Base-by-base conservation (phyloP, 2,888 invertebrate species). In the Barypeithes pellucidus region DNA sequence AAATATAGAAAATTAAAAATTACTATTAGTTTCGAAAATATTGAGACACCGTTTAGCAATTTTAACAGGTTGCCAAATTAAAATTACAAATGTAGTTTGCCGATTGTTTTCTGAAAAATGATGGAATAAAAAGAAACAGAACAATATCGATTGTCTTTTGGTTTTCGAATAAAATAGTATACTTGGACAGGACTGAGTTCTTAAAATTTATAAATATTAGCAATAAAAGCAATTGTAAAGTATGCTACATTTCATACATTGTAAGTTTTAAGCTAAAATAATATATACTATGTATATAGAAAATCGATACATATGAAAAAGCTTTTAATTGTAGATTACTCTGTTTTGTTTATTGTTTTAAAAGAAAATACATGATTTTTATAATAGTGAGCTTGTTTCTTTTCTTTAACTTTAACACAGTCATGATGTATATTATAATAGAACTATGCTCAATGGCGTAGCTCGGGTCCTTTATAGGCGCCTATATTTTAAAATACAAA, bases 221-320 rank as follows among this genome's bases (percentile, higher is more conserved):
- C 50, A 50, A 50, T 50, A 50, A 50, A 50, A 50, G 16, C 8
- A 7, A 45, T 50, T 50, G 50, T 50, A 50, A 22, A 12, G n/a
- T 50, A 22, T 12, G 22, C 5, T 22, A 22, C 22, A 11, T 12
- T 50, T 22, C 22, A 16, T 50, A 50, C 18, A 43, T 39, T 9
- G 20, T 20, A 16, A 47, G 16, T 3, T 3, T 47, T 18, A 18
- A 47, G 47, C 18, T 7, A 3, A n/a, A n/a, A 22, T 22, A 22
- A 22, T 50, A 50, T 57, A 57, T 52, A 52, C 52, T 52, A 14
- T 57, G 54, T 57, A 33, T 57, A 57, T 57, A 57, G n/a, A 57
- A 57, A 16, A n/a, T 33, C 2, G 50, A 29, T 33, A 33, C 33
- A n/a, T 22, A 36, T 57, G 33, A 57, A 16, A 57, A 33, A 8